Conservation (phyloP, 2,888 invertebrate genomes). For the Resseliella maxima region DNA sequence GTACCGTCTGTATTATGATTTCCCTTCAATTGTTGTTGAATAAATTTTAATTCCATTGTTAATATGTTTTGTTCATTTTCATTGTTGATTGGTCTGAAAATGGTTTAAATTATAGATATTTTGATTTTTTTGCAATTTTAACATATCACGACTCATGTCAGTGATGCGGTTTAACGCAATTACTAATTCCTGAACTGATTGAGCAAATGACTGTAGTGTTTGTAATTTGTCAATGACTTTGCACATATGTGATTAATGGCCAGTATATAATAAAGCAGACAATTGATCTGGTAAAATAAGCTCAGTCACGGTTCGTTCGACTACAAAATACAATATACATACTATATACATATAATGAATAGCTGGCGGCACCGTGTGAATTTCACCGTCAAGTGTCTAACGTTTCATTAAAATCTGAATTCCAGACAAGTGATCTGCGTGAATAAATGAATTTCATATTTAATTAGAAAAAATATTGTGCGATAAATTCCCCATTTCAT, state of each 20-base stretch:
- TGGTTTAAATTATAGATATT: not conserved
- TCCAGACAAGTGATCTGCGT: conserved; percentile 94
- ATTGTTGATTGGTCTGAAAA: conserved; percentile 68
- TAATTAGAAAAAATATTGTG: not conserved
- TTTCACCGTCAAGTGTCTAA: conserved; percentile 92
- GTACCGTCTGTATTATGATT: not conserved
- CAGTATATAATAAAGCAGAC: conserved; percentile 93
- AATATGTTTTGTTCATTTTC: conserved; percentile 71
- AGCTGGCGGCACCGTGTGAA: conserved; percentile 90
- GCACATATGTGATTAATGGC: conserved; percentile 98
- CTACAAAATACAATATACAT: conserved; percentile 64
- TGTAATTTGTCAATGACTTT: conserved; percentile 89
- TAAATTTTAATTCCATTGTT: conserved; percentile 72
- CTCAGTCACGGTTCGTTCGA: conserved; percentile 94
- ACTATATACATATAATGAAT: too few species aligned
- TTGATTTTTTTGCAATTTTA: conserved; percentile 59
- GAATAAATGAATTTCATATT: not conserved
- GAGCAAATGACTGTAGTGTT: conserved; percentile 91
- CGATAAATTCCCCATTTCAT: too few species aligned
- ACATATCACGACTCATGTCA: conserved; percentile 62
- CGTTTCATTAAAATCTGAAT: conserved; percentile 95
- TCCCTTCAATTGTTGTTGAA: conserved; percentile 71
- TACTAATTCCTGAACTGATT: conserved; percentile 90
- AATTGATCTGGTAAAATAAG: conserved; percentile 97
- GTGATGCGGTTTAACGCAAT: conserved; percentile 87